Base-by-base conservation (phyloP, 1,140 invertebrate species). In the Conus betulinus region DNA sequence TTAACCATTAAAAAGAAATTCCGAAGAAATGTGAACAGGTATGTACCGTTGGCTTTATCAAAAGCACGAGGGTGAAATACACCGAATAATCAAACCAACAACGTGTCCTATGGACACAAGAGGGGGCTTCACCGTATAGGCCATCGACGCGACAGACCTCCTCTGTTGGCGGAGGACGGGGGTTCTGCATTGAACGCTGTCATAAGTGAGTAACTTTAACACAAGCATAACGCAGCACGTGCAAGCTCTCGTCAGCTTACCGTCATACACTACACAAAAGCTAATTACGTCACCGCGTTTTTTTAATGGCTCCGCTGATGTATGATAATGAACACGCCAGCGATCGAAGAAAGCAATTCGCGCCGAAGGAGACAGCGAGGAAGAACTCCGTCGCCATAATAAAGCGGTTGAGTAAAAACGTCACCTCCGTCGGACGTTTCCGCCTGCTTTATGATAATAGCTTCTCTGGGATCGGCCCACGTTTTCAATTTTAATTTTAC, bases 371-470 rank as follows among this genome's bases (percentile, higher is more conserved):
- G 67, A 71, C 67, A 71, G 67, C 67, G 23, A 20, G 8, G 67
- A 71, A 20, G 17, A 71, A 71, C 67, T 5, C 5, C 67, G 15
- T 20, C 8, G 67, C 67, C 67, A 71, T 71, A 71, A 71, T 71
- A 71, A 71, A 71, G 67, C 67, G 67, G 67, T 71, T 71, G 67
- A 71, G 67, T 71, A 11, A 71, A 71, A 71, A 71, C 17, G 67
- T 71, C 67, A 71, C 67, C 17, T 23, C 67, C 17, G 23, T 7
- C 67, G 67, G 67, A 8, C 5, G 8, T 20, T 20, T 5, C 67
- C 67, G 67, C 17, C 67, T 71, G 67, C 67, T 71, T 71, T 71
- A 71, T 71, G 67, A 71, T 71, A 71, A 71, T 71, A 71, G 67
- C 20, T 20, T 20, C 23, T 17, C 67, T 8, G 67, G 17, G 67